Conservation (phyloP, 2,113 vertebrate genomes). For the Conger conger region DNA sequence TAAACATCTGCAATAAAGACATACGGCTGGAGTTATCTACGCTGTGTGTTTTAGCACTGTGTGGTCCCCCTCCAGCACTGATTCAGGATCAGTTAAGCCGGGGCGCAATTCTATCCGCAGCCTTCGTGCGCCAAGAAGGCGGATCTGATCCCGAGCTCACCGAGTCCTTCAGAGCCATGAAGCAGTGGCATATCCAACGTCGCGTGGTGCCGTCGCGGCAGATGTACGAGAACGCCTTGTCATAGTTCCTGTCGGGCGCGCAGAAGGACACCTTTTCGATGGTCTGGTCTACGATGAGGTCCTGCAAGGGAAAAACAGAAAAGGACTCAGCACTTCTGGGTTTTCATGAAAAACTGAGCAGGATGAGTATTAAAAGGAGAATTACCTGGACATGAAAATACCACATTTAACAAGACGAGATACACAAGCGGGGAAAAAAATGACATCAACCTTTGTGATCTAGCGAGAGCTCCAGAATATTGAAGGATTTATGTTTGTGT, state of each 20-base stretch:
- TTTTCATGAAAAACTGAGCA: neutral
- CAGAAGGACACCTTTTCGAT: conserved; percentile 94
- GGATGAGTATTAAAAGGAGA: neutral
- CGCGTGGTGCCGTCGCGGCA: conserved; percentile 88
- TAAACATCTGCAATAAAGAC: neutral
- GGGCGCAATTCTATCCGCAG: neutral
- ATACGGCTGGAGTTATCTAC: neutral
- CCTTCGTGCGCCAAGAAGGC: neutral
- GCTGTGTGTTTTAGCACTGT: neutral
- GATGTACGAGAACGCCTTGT: conserved; percentile 94
- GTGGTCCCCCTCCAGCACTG: neutral
- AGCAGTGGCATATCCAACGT: conserved; percentile 93
- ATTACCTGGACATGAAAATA: neutral
- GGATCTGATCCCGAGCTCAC: conserved; percentile 62
- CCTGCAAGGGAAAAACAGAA: conserved; percentile 58
- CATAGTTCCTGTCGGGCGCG: conserved; percentile 88
- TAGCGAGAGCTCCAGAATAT: neutral
- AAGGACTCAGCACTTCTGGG: neutral
- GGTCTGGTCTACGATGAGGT: conserved; percentile 91
- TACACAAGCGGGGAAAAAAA: neutral
- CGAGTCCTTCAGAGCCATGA: conserved; percentile 90
- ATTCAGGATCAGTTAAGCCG: neutral
- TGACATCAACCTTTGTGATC: neutral
- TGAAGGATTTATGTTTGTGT: neutral
- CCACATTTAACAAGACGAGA: neutral